Base-by-base conservation (phyloP, 1,140 invertebrate genomes). In the Drosophila pachea region DNA sequence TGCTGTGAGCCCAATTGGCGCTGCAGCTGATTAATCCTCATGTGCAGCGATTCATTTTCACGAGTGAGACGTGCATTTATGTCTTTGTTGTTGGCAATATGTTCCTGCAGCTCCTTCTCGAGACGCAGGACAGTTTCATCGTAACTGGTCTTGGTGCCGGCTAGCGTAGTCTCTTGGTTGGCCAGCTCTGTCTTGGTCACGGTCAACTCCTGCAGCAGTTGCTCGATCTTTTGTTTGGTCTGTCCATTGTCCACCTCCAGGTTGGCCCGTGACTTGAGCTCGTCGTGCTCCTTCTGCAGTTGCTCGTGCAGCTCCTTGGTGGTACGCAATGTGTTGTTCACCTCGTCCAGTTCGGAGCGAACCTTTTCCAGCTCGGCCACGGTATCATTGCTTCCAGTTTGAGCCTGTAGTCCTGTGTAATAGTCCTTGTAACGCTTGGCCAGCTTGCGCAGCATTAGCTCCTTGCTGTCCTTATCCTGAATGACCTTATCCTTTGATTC, bases 371-470 rank as follows among this genome's bases (percentile, higher is more conserved):
- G 67, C 55, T 90, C 60, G 76, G 91, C 68, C 0, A 52, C 56
- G 4, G 67, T 64, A 9, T 86, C 81, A 7, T 32, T 62, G n/a
- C 76, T 59, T 53, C 91, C 90, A 91, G 91, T 84, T 91, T 91
- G 67, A 2, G 71, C 71, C 47, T 87, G 78, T 0, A 93, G 78
- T 68, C 96, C 95, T 86, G 96, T 95, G 83, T 93, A 96, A 76
- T 95, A 95, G 5, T 93, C 94, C 89, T 97, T 98, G 86, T 98
- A 98, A 78, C 97, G 97, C 70, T 97, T 95, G 3, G 96, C 97
- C 84, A 98, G 97, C 87, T 95, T 96, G 72, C 95, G 93, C 48
- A 98, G 93, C 91, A 97, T 94, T 69, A 94, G 90, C 87, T 96
- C 92, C 79, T 95, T 96, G 78, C 94, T 95, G 67, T 92, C 93